Evolutionary conservation across 2,113 vertebrate genomes (phyloP).

Genomic region (Helogale parvula): DNA sequence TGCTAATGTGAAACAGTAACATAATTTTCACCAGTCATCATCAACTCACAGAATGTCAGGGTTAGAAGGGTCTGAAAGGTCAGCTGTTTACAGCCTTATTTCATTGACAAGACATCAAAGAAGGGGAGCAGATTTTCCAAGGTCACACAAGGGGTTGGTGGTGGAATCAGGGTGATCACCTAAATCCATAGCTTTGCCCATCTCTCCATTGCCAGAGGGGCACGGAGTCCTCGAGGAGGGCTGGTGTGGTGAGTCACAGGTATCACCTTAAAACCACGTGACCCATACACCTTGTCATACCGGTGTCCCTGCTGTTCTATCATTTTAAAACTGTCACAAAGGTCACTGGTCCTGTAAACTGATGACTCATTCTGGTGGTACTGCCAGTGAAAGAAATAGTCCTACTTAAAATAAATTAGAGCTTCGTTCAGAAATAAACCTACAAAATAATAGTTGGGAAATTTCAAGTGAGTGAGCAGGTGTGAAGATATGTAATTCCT

Average conservation of each 20-base stretch:
- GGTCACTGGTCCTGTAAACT: neutral
- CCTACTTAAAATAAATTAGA: neutral
- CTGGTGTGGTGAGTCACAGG: neutral
- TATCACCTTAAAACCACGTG: neutral
- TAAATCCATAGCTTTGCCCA: neutral
- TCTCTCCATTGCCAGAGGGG: neutral
- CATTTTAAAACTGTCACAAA: neutral
- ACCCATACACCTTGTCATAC: neutral
- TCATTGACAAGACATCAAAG: neutral
- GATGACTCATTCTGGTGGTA: neutral
- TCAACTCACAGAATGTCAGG: neutral
- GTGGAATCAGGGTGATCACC: neutral
- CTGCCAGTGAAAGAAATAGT: neutral
- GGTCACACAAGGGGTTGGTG: too few species aligned
- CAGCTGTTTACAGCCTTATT: neutral
- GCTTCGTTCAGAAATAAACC: neutral
- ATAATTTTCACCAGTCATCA: neutral
- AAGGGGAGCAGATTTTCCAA: neutral
- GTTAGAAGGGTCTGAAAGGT: neutral
- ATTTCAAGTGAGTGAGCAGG: neutral
- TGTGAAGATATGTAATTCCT: neutral
- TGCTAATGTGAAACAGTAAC: neutral
- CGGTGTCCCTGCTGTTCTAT: neutral
- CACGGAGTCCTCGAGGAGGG: rapidly evolving
- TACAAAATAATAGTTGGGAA: neutral